Percentiles rank a stretch among this genome's conserved stretches.
These are phyloP conservation scores for Tiliacea aurago DNA, from an alignment of 2,888 invertebrate genomes.

Conservation along the genomic window DNA sequence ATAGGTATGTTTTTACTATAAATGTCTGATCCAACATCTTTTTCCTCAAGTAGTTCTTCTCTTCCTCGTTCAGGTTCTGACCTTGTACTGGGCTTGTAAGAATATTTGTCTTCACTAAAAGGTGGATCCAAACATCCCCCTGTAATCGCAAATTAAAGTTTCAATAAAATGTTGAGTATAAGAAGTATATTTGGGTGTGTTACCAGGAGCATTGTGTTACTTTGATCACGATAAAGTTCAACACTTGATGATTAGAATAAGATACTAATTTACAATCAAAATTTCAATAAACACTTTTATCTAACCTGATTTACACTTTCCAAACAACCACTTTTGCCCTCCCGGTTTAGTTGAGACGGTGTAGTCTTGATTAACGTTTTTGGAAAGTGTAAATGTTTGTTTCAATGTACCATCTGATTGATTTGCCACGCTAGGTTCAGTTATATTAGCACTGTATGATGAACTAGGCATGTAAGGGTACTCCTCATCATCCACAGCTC, in stretches of 20 bases:
- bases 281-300: not conserved
- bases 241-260: not conserved
- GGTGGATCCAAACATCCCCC: constrained; percentile 87
- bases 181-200: not conserved
- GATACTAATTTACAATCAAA: not conserved
- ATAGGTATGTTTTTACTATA: not conserved
- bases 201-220: not conserved
- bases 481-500: constrained; percentile 75
- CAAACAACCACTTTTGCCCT: constrained; percentile 75
- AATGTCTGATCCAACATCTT: not conserved
- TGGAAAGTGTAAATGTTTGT: constrained; percentile 66
- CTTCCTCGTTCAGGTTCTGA: constrained; percentile 13
- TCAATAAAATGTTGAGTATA: not conserved
- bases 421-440: constrained; percentile 43
- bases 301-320: constrained; percentile 85
- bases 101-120: constrained; percentile 82
- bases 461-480: constrained; percentile 71
- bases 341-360: constrained; percentile 47
- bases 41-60: constrained; percentile 1
- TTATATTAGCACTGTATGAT: constrained; percentile 51
- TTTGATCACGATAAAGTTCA: not conserved
- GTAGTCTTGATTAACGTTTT: constrained; percentile 60
- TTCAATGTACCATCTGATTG: constrained; percentile 66
- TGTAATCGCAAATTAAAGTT: constrained; percentile 60
- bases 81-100: constrained; percentile 69